Evolutionary conservation across 2,113 vertebrate species (phyloP).

Genomic region (Periophthalmodon schlosseri): DNA sequence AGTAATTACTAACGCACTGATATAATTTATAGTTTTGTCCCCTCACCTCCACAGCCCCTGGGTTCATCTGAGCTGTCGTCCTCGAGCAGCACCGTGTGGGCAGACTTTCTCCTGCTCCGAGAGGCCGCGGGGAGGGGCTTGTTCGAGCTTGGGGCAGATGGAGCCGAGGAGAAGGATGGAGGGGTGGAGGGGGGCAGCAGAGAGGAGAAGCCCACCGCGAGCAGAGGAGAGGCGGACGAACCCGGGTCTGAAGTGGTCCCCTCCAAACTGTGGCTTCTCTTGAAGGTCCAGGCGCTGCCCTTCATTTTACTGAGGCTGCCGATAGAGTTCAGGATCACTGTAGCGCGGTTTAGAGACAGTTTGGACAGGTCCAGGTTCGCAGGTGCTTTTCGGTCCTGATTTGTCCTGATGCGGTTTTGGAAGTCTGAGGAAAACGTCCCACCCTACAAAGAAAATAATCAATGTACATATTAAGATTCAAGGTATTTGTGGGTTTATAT

Average conservation of each 20-base stretch:
- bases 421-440: conserved; percentile 76
- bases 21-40: background rate
- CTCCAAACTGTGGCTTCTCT: conserved; percentile 63
- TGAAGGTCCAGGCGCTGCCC: conserved; percentile 82
- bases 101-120: conserved; percentile 82
- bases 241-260: conserved; percentile 52
- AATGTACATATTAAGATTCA: background rate
- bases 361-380: conserved; percentile 70
- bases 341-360: conserved; percentile 80
- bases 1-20: no score
- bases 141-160: background rate
- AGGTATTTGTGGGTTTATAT: no score
- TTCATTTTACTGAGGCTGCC: conserved; percentile 90
- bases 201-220: conserved; percentile 24
- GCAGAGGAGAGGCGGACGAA: conserved; percentile 52
- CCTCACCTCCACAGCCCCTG: conserved; percentile 40
- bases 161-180: conserved; percentile 23
- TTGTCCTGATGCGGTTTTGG: conserved; percentile 73
- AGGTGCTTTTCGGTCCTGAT: conserved; percentile 65
- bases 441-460: conserved; percentile 46
- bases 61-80: conserved; percentile 81
- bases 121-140: conserved; percentile 65
- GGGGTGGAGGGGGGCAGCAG: conserved; percentile 66
- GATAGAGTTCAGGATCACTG: conserved; percentile 90
- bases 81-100: conserved; percentile 84